Evolutionary conservation across 2,888 invertebrate genomes (phyloP), one percentile per base, ranked within the genome.

Genomic region (Ellobium chinense): DNA sequence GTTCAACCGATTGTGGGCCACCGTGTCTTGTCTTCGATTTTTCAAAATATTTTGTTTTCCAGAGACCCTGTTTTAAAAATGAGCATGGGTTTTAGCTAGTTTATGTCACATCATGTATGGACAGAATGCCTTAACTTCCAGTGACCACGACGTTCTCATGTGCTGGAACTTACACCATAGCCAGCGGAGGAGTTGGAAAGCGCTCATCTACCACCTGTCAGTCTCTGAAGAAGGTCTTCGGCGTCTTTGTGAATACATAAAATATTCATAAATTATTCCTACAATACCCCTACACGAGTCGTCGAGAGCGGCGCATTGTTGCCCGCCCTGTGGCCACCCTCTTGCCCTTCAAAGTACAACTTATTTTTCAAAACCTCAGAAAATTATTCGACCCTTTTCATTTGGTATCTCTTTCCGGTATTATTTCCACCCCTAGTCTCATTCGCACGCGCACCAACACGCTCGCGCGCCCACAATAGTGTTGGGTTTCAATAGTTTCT

Each of bases 221-320:
- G 18, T 31, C 29, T 27, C 34, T 31, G 18, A 46, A 46, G 46
- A 12, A 18, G 7, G 18, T 46, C 18, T 46, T 46, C 46, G 46
- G 46, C 27, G 65, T 27, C 65, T 65, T 65, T 65, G 65, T 65
- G 21, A 21, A 12, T 65, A 65, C 65, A 31, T 7, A 12, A 65
- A 65, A 65, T 24, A 65, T 65, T 65, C 65, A 29, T 29, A 21
- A 65, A 24, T 65, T 24, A 65, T 65, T 65, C 65, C 9, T n/a
- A 9, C 60, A 7, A 24, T 65, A 31, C 29, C 29, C n/a, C 31
- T 4, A 65, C 60, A 60, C 27, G 12, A n/a, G 60, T 7, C 12
- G 14, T 60, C 5, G 60, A 60, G 27, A 7, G 7, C n/a, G 24
- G n/a, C 60, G 5, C n/a, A 14, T 24, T 60, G 60, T n/a, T 5